Conservation (phyloP, 2,797 vertebrate species). For the Kryptopterus vitreolus region DNA sequence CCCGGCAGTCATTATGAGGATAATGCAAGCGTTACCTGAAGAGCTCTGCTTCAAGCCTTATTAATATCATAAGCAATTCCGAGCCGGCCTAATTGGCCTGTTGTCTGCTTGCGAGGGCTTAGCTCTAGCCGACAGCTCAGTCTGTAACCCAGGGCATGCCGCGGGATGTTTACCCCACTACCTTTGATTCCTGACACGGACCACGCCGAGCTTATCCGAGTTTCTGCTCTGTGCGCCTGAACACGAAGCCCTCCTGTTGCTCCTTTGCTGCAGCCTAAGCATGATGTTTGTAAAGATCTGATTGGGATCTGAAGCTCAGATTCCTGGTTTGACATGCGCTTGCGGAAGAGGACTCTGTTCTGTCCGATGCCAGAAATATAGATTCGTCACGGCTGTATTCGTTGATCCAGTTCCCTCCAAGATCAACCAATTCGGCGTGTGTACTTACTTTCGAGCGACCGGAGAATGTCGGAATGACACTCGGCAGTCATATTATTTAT, state of each 20-base stretch:
- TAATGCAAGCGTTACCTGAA: constrained; percentile 40
- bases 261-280: constrained; percentile 35
- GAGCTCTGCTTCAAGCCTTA: constrained; percentile 50
- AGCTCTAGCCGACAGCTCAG: constrained; percentile 52
- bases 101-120: constrained; percentile 51
- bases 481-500: too few relatives aligned
- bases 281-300: constrained; percentile 38
- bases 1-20: background rate
- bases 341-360: constrained; percentile 6
- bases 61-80: constrained; percentile 48
- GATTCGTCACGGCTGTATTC: background rate
- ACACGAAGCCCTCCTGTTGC: constrained; percentile 28
- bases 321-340: constrained; percentile 17
- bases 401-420: constrained; percentile 7
- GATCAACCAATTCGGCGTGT: too few relatives aligned
- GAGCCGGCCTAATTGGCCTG: constrained; percentile 58
- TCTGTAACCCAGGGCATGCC: constrained; percentile 58
- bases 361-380: background rate
- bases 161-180: constrained; percentile 55
- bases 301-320: constrained; percentile 29
- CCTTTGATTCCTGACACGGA: constrained; percentile 53
- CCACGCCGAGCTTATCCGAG: constrained; percentile 48
- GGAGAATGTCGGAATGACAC: too few relatives aligned
- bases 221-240: constrained; percentile 38
- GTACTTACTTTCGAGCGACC: too few relatives aligned